Base-by-base conservation (phyloP, 2,113 vertebrate species). In the Ptilonorhynchus violaceus region DNA sequence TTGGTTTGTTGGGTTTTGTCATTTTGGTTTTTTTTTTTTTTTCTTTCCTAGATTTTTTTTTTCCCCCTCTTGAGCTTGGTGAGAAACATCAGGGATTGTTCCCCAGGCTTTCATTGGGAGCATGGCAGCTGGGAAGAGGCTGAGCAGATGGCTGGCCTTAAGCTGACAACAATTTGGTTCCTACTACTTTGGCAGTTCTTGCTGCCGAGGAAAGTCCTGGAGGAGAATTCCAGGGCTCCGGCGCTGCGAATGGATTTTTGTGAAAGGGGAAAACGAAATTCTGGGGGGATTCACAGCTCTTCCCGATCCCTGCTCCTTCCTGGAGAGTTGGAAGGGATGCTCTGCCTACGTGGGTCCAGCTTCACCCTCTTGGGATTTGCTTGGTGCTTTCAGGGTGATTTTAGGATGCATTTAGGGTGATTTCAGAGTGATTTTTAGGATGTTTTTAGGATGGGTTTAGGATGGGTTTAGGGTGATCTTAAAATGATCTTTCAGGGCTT, bases 151-250 rank as follows among this genome's bases (percentile, higher is more conserved):
- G 87, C 92, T 92, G 92, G 78, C 95, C 93, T 91, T 77, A 90
- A 96, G 92, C 90, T 94, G 95, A 95, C 93, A 96, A 84, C 95
- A 88, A 9, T 95, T 93, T 75, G 88, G 90, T 93, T 96, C 95
- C 96, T 96, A 93, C 96, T 96, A 84, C 90, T 96, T 96, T 96
- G 96, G 95, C 95, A 95, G 53, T 55, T 72, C 59, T 93, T 25
- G 2, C 91, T 55, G 76, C 85, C 0, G 15, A 92, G 88, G 90
- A 81, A 60, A 84, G 90, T 67, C 93, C 85, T 78, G 37, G 68
- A 63, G 55, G 68, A 77, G 92, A 76, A 22, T 52, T 53, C 44
- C 1, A 2, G 67, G 82, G 55, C 49, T 68, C 72, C 14, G 4
- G 67, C 1, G 0, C 77, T 46, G 49, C 41, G 17, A 79, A 64